Base-by-base conservation (phyloP, 2,797 vertebrate species). In the Thunnus albacares region DNA sequence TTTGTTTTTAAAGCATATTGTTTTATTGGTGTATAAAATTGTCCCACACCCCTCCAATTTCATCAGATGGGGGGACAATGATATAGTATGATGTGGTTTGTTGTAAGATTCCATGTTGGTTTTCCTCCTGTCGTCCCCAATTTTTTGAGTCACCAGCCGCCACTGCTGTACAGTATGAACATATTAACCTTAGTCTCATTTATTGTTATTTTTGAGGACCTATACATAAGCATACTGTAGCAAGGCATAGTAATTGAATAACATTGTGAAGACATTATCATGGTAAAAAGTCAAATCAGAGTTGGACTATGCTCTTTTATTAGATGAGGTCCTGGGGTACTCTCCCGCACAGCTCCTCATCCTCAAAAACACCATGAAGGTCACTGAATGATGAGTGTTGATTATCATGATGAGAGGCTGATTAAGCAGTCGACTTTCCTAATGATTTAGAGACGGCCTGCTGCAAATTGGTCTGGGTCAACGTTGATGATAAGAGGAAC, bases 351-450 rank as follows among this genome's bases (percentile, higher is more conserved):
- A 24, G 22, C 57, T 61, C 26, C 51, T 67, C 43, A 47, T 61
- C 64, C 57, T 63, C 35, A 11, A 33, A 49, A 74, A 18, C 58
- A 55, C 33, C 11, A 1, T 58, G 65, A 80, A 85, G 75, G 75
- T 83, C 77, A 65, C 28, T 59, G 45, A 58, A 58, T 41, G 62
- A 45, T 66, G 64, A 58, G 57, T 51, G 70, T 1, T 71, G 75
- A 85, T 83, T 85, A 72, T 75, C 6, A 41, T 60, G 67, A 84
- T 30, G 55, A 75, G 59, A 52, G 52, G 35, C 69, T 83, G 81
- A 87, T 83, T 83, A 65, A 51, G 17, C 61, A 75, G 77, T 60
- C 55, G 61, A 65, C 43, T 79, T 33, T 77, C 30, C 35, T 63
- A 49, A 1, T 55, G 24, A 35, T 67, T 84, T 62, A n/a, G n/a